A percentile compares a stretch with the other conserved stretches of the same genome.
Conservation (phyloP, 2,113 vertebrate species). For the Gobius niger region DNA sequence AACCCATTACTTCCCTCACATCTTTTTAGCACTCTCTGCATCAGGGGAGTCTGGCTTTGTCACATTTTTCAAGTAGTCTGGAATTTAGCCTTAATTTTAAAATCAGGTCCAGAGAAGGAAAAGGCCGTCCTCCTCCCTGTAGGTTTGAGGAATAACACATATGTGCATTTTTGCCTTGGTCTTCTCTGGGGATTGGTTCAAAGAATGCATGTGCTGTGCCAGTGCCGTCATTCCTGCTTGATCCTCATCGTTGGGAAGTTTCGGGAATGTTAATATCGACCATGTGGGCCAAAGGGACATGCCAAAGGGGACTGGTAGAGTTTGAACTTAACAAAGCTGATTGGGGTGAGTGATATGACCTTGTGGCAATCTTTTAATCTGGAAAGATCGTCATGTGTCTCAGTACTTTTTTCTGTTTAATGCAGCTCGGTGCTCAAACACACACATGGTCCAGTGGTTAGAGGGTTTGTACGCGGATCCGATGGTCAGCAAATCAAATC, state of each 20-base stretch:
- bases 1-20: not conserved
- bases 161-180: slow-evolving; percentile 32
- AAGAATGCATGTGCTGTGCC: slow-evolving; percentile 67
- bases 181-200: slow-evolving; percentile 14
- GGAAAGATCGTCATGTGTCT: too few species aligned
- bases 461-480: too few species aligned
- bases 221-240: slow-evolving; percentile 62
- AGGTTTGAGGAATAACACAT: slow-evolving; percentile 39
- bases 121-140: slow-evolving; percentile 36
- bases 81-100: slow-evolving; percentile 24
- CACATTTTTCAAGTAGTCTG: slow-evolving; percentile 19
- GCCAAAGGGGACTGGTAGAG: slow-evolving; percentile 19
- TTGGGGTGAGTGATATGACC: too few species aligned
- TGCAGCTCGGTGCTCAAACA: too few species aligned
- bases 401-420: too few species aligned
- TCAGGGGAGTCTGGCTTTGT: not conserved
- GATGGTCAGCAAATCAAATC: too few species aligned
- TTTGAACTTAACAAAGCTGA: slow-evolving; percentile 36
- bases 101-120: slow-evolving; percentile 26
- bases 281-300: slow-evolving; percentile 65
- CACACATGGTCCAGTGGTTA: too few species aligned
- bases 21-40: slow-evolving; percentile 3
- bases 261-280: slow-evolving; percentile 77
- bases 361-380: too few species aligned
- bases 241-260: slow-evolving; percentile 67